Evolutionary conservation across 2,888 invertebrate genomes (phyloP).

Genomic region (Chloroclysta siterata): DNA sequence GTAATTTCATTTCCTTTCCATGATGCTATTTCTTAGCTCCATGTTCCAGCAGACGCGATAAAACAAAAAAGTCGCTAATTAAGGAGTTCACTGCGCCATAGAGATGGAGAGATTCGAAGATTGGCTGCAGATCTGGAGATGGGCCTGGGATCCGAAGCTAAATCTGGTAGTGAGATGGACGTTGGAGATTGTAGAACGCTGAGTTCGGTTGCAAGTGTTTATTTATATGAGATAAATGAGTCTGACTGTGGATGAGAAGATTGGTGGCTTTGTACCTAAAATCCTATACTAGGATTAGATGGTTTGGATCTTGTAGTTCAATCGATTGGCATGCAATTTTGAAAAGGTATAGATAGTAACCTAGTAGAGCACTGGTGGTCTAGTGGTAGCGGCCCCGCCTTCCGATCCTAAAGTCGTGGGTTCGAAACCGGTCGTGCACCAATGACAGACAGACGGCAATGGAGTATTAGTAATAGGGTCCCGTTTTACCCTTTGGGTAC

Average conservation of each 20-base stretch:
- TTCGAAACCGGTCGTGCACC: too few species aligned
- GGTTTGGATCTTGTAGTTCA: too few species aligned
- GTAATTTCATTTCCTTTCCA: too few species aligned
- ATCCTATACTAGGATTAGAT: too few species aligned
- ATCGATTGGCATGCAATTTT: too few species aligned
- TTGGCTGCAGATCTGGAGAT: constrained; percentile 44
- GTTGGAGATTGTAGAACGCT: constrained; percentile 38
- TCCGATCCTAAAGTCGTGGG: too few species aligned
- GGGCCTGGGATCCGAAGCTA: background rate
- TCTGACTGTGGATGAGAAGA: constrained; percentile 5
- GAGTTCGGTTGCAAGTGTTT: constrained; percentile 20
- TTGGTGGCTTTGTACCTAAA: background rate
- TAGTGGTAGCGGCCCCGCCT: too few species aligned
- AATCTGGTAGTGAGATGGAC: constrained; percentile 16
- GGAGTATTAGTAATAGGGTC: too few species aligned
- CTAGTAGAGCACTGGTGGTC: too few species aligned
- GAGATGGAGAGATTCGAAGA: constrained; percentile 62
- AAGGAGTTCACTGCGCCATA: constrained; percentile 41
- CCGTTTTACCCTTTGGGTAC: too few species aligned
- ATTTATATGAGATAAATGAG: constrained; percentile 29
- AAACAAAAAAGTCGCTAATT: constrained; percentile 33
- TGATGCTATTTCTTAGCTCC: constrained; percentile 5
- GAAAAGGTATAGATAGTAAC: too few species aligned
- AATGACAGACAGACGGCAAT: too few species aligned
- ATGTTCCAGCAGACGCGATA: constrained; percentile 14